A percentile compares a stretch with the other conserved stretches of the same genome.
Evolutionary conservation across 1,140 invertebrate species (phyloP).

Genomic region (Lordiphosa clarofinis): DNA sequence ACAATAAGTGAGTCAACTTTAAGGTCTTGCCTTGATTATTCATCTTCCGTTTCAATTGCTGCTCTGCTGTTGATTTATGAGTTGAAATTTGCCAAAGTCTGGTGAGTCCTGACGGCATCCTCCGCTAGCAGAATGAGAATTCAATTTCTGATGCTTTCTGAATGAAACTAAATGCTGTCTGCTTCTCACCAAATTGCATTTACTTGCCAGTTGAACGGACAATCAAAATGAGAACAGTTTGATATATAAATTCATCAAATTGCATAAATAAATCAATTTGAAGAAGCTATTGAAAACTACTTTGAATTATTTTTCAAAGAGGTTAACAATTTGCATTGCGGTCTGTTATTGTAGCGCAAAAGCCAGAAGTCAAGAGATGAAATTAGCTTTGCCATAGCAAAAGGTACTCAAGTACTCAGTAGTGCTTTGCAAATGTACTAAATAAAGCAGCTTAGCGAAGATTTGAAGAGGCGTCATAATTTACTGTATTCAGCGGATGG

Average conservation of each 20-base stretch:
- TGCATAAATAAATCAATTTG: conserved; percentile 34
- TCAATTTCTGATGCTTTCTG: conserved; percentile 18
- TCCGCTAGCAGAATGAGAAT: conserved; percentile 27
- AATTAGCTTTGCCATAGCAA: no score
- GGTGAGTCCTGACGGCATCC: conserved; percentile 28
- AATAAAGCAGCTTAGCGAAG: no score
- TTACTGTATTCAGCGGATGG: no score
- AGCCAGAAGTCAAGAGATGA: no score
- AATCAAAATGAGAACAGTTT: conserved; percentile 35
- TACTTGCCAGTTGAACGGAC: conserved; percentile 40
- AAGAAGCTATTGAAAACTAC: conserved; percentile 19
- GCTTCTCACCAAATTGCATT: conserved; percentile 40
- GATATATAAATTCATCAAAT: conserved; percentile 18
- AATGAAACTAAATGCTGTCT: conserved; percentile 3
- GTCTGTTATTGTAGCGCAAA: no score
- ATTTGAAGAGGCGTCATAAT: no score
- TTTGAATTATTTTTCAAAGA: conserved; percentile 3
- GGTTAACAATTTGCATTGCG: not conserved
- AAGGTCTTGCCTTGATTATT: conserved; percentile 36
- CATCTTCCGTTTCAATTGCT: conserved; percentile 24
- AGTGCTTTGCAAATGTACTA: no score
- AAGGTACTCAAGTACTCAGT: no score
- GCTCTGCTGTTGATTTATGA: conserved; percentile 36
- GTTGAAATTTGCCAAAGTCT: conserved; percentile 22
- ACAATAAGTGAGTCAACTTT: conserved; percentile 9